Base-by-base conservation (phyloP, 1,140 invertebrate species). In the Stratiolaelaps scimitus region DNA sequence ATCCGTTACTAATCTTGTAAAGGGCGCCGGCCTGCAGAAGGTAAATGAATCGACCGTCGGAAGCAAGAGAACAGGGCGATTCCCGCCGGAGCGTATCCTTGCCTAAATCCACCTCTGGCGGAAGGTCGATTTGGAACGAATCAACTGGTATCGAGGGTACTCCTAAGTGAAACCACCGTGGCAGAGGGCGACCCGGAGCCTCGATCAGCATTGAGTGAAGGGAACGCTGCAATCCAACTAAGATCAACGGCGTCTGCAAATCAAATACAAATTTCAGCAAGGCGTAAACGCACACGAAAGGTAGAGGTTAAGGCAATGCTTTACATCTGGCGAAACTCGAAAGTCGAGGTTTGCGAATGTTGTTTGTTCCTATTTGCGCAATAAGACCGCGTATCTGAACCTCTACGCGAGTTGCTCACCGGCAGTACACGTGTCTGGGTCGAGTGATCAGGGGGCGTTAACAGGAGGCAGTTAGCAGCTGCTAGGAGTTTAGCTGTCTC, bases 1-100 rank as follows among this genome's bases (percentile, higher is more conserved):
- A 93, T 20, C 92, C 92, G 69, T 89, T 89, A 7, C 92, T 92
- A 70, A 97, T 84, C 79, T 95, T 94, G 40, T 88, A 80, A 53
- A 93, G 78, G 7, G 89, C 85, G 72, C 82, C 84, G 0, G 83
- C 82, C 71, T 82, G 85, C 72, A 85, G 83, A 2, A 95, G 75
- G 76, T 91, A 95, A 28, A 97, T 78, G 75, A 84, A 92, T 69
- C 84, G 83, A 26, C 92, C 92, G 78, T 95, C 91, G 72, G 87
- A 89, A 4, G 83, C 85, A 72, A 90, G 81, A 68, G 84, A 83
- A 60, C 53, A 60, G 15, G 26, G 34, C 4, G 26, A 26, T 60
- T 60, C 53, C 34, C 34, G n/a, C 10, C 53, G 26, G 34, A 13
- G 15, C 34, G 34, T 6, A 10, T 40, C 34, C 10, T 40, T 40